Base-by-base conservation (phyloP, 1,140 invertebrate species). In the Stegodyphus mimosarum region DNA sequence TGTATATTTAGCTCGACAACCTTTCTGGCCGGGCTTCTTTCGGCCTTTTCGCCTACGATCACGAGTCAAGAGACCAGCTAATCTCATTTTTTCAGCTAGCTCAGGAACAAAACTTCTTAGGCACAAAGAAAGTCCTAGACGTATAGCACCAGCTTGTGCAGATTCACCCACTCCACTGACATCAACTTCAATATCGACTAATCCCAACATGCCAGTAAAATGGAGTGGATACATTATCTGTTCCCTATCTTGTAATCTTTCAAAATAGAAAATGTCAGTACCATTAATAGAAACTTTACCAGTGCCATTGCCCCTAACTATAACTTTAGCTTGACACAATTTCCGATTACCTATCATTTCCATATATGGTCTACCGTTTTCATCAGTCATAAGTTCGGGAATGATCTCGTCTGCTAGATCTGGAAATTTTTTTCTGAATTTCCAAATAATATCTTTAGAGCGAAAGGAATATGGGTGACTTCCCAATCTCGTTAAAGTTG, bases 21-120 rank as follows among this genome's bases (percentile, higher is more conserved):
- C 95, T 89, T 93, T 93, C 92, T 98, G 96, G 67, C 97, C 98
- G 69, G 94, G 94, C 93, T 99, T 99, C 93, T 98, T 98, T 88
- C 98, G 93, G 91, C 99, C 98, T 87, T 93, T 93, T 52, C 89
- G 91, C 80, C 98, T 92, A 73, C 91, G 92, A 90, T 99, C 98
- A 89, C 92, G 91, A 53, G 95, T 96, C 50, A 99, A 90, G 83
- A 99, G 90, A 70, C 98, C 98, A 91, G 97, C 97, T 95, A 98
- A 90, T 92, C 96, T 93, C 95, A 99, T 96, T 89, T 93, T 93
- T 91, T 98, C 95, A 13, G 95, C 90, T 90, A 93, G 94, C 69
- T 94, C 92, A 77, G 91, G 89, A 11, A 98, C 94, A 92, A 98
- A 98, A 90, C 94, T 95, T 86, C 93, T 92, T 70, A 98, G 91